Evolutionary conservation across 1,140 invertebrate species (phyloP), one percentile per base, ranked within the genome.

Genomic region (Drosophila malerkotliana): DNA sequence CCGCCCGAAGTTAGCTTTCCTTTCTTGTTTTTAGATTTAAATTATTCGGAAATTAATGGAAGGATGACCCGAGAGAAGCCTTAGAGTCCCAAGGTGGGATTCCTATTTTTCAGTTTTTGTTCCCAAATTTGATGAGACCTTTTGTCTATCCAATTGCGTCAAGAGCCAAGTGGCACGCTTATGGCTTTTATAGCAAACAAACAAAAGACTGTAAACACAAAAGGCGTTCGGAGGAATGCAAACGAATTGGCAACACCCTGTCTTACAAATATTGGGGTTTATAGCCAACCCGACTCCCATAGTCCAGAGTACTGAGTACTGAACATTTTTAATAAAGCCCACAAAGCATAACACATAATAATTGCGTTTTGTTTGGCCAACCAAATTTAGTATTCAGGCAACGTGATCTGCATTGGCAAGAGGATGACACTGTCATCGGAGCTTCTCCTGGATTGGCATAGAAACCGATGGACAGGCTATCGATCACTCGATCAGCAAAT

Each of bases 291-390:
- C 6, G 10, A 32, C 26, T 10, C 4, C 4, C 12, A 41, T 0
- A 28, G 10, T 59, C 48, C 37, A 81, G 77, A 44, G 81, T 21
- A 0, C 18, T 2, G 18, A 21, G 18, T 85, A 52, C 68, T 60
- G 41, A 8, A 51, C 62, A 72, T 58, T 60, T 69, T 60, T n/a
- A 67, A 77, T 69, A 30, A 56, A 49, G 3, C 32, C 60, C 54
- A 62, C 58, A 54, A 73, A 74, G 77, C 81, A 81, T 85, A 81
- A 85, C 77, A 69, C 60, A 73, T 80, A 85, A 85, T 84, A 85
- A 85, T 80, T 69, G 77, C 53, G 81, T 85, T 77, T 85, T 80
- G 72, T 84, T 84, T 71, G 59, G 53, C 34, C 49, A 74, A 57
- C 82, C 81, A 85, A 85, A 78, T 85, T 87, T 87, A 87, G 82